These are phyloP conservation scores for Tadarida brasiliensis DNA, from an alignment of 2,797 vertebrate species.

Conservation along the genomic window DNA sequence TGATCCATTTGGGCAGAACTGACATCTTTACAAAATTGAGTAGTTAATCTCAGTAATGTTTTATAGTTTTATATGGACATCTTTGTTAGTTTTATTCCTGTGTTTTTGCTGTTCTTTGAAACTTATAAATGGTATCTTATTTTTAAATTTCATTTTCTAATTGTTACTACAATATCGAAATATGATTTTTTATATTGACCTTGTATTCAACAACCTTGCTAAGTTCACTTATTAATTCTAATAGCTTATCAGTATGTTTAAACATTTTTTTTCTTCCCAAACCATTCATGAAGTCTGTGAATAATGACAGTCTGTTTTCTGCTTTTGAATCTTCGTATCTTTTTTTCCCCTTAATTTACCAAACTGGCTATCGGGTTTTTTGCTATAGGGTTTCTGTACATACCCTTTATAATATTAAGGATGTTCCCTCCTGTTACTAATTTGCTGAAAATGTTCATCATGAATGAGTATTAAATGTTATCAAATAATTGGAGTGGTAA, in stretches of 20 bases:
- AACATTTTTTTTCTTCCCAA: not conserved
- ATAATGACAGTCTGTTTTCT: not conserved
- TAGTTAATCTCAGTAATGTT: not conserved
- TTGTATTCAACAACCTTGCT: too few species aligned
- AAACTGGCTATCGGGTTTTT: not conserved
- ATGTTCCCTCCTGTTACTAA: not conserved
- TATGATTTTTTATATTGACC: not conserved
- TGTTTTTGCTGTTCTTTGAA: not conserved
- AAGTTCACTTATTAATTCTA: not conserved
- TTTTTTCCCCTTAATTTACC: not conserved
- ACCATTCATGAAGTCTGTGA: not conserved
- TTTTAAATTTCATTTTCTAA: not conserved
- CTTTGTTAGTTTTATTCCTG: not conserved
- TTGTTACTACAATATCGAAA: not conserved
- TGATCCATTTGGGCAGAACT: too few species aligned
- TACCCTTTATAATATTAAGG: not conserved
- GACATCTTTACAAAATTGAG: not conserved
- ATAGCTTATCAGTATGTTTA: not conserved
- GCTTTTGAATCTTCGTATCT: not conserved
- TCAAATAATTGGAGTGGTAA: too few species aligned
- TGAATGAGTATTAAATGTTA: not conserved
- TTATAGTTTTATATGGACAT: not conserved
- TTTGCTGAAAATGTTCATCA: not conserved
- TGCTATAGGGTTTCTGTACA: not conserved
- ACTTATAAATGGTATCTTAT: not conserved